These are phyloP conservation scores for Sebastes nivosus DNA, from an alignment of 2,797 vertebrate species.

Conservation along the genomic window DNA sequence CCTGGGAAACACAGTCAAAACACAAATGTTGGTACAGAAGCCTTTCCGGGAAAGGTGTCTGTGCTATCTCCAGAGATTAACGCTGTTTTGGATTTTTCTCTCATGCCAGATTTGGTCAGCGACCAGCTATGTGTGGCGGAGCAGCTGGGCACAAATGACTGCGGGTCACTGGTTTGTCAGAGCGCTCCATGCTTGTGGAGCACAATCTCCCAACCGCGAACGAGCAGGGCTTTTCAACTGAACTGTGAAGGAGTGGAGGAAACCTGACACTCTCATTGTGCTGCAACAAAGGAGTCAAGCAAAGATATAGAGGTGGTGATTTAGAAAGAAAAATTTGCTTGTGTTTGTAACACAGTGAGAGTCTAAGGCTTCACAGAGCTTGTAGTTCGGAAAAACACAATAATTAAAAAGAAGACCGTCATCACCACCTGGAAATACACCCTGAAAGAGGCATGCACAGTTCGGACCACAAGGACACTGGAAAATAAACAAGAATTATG, in stretches of 20 bases:
- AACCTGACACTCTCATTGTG: constrained; percentile 65
- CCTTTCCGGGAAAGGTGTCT: constrained; percentile 19
- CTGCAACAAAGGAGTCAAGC: constrained; percentile 42
- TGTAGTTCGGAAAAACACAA: constrained; percentile 18
- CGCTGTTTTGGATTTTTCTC: background rate
- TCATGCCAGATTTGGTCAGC: constrained; percentile 38
- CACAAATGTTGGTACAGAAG: constrained; percentile 49
- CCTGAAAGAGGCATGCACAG: constrained; percentile 72
- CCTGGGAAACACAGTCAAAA: constrained; percentile 59
- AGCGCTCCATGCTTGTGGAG: constrained; percentile 31
- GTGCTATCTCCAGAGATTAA: constrained; percentile 19
- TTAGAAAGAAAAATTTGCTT: background rate
- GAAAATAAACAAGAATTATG: constrained; percentile 72
- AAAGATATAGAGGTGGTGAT: background rate
- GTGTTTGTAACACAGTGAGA: constrained; percentile 59
- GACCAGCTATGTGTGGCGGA: constrained; percentile 48
- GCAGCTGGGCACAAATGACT: constrained; percentile 48
- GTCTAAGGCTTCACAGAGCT: constrained; percentile 50
- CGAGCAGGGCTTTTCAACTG: constrained; percentile 40
- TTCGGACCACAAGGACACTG: constrained; percentile 71
- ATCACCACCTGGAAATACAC: constrained; percentile 70
- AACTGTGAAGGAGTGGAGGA: constrained; percentile 55
- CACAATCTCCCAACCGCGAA: constrained; percentile 37
- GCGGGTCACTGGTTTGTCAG: constrained; percentile 56
- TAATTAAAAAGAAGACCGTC: constrained; percentile 37